Base-by-base conservation (phyloP, 2,797 vertebrate species). In the Xenopus petersii region DNA sequence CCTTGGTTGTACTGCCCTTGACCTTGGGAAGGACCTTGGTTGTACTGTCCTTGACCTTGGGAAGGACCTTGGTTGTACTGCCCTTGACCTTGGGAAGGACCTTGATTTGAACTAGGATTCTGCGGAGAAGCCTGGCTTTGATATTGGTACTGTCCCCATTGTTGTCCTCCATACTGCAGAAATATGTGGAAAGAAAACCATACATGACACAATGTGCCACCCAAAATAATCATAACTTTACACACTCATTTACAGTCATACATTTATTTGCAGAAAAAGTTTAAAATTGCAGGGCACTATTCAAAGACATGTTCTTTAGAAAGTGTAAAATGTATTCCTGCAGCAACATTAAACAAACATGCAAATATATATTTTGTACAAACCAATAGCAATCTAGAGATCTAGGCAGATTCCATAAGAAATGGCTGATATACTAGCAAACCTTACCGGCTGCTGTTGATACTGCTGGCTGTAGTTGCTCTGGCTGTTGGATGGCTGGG, bases 21-120 rank as follows among this genome's bases (percentile, higher is more conserved):
- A 88, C 93, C 96, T 87, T 96, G 95, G 84, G 60, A 9, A 16
- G 56, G 71, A 63, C 36, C 21, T 10, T 42, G 70, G 65, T 94
- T 94, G 95, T 95, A 98, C 87, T 95, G 95, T 86, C 91, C 92
- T 92, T 95, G 95, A 89, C 93, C 96, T 87, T 96, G 95, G 84
- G 59, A 11, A 16, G 55, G 70, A 63, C 36, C 21, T 10, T 42
- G 70, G 51, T 15, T 51, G 3, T 65, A 48, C 12, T 17, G 33
- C 95, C 95, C 97, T 92, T 95, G 95, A 88, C 93, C 96, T 87
- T 96, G 95, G 84, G 60, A 9, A 16, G 56, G 71, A 63, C 36
- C 21, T 10, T 42, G 70, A 60, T 15, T 51, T 5, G 70, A 48
- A 16, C 30, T 49, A 2, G 65, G 49, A 13, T 49, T 73, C 2